These are phyloP conservation scores for Brevimyrus niger DNA, from an alignment of 2,113 vertebrate genomes.

Conservation along the genomic window DNA sequence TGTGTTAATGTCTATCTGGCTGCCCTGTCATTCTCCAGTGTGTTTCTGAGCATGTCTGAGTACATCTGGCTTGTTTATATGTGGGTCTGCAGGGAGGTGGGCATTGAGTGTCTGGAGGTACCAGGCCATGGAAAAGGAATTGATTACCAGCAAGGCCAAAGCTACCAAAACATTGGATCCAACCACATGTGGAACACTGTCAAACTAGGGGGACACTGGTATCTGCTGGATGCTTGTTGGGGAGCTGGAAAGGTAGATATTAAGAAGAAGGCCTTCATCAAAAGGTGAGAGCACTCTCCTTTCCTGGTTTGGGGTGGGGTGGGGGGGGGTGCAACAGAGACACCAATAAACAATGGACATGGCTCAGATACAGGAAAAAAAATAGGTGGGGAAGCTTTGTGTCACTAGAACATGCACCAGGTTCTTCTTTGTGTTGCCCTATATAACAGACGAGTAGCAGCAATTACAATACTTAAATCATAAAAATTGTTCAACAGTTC, in stretches of 20 bases:
- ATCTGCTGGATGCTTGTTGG: constrained; percentile 71
- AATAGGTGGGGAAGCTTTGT: background rate
- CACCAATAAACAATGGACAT: background rate
- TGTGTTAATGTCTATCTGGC: background rate
- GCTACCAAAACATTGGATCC: constrained; percentile 57
- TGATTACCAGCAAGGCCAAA: constrained; percentile 46
- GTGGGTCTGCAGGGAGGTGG: constrained; percentile 43
- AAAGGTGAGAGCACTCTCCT: constrained; percentile 50
- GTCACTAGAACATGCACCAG: background rate
- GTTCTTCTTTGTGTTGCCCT: background rate
- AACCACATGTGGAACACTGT: constrained; percentile 70
- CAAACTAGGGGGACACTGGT: constrained; percentile 60
- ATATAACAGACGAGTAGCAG: background rate
- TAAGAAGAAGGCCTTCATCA: constrained; percentile 56
- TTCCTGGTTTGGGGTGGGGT: background rate
- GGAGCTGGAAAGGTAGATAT: constrained; percentile 65
- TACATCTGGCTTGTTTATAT: background rate
- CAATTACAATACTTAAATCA: background rate
- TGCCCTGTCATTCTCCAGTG: background rate
- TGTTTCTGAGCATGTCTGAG: background rate
- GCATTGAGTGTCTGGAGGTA: constrained; percentile 57
- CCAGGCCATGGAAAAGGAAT: constrained; percentile 60
- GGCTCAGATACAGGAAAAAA: background rate
- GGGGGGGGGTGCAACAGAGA: background rate
- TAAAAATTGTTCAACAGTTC: background rate